Evolutionary conservation across 2,888 invertebrate species (phyloP).

Genomic region (Gandaritis pyraliata): DNA sequence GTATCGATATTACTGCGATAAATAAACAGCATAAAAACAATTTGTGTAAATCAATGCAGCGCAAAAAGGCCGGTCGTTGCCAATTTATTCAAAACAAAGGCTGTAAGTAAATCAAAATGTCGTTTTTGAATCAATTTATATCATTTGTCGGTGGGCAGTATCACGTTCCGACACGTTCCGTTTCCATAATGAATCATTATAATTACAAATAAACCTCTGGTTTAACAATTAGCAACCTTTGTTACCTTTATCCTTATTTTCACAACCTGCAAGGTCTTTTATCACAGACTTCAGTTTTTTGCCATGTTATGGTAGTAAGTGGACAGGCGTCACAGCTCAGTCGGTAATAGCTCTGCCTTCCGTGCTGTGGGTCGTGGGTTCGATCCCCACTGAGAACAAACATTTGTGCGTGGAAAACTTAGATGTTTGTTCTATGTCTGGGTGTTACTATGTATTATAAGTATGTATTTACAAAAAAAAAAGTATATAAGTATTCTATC

Average conservation of each 20-base stretch:
- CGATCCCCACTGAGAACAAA: no score
- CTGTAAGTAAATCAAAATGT: constrained; percentile 45
- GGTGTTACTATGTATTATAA: no score
- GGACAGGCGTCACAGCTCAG: no score
- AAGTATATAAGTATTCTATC: no score
- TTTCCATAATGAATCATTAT: constrained; percentile 70
- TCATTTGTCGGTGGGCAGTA: constrained; percentile 45
- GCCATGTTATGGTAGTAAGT: no score
- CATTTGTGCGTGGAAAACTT: no score
- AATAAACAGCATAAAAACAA: constrained; percentile 36
- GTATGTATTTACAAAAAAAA: no score
- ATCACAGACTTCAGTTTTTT: not conserved
- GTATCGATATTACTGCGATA: not conserved
- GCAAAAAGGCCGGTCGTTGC: constrained; percentile 46
- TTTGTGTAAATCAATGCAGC: constrained; percentile 48
- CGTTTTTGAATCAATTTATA: constrained; percentile 37
- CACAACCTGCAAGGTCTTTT: constrained; percentile 14
- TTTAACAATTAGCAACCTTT: constrained; percentile 53
- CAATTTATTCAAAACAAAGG: constrained; percentile 48
- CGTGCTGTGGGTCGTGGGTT: no score
- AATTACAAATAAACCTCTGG: constrained; percentile 52
- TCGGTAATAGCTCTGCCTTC: no score
- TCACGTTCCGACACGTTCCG: constrained; percentile 62
- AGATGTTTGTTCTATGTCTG: no score
- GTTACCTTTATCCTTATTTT: constrained; percentile 36